Evolutionary conservation across 2,888 invertebrate species (phyloP), one percentile per base, ranked within the genome.

Genomic region (Ormia ochracea): DNA sequence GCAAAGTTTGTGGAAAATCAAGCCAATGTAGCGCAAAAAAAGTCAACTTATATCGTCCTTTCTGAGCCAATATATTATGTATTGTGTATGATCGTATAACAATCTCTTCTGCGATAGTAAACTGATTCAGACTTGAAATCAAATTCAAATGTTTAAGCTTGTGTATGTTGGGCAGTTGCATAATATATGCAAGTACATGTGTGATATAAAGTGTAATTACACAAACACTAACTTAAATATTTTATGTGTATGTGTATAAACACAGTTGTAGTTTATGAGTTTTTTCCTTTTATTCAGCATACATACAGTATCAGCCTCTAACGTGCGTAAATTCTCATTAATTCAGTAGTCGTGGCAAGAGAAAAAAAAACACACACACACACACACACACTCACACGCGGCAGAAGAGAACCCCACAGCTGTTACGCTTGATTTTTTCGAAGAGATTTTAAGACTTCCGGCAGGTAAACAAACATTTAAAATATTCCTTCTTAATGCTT

Each of bases 401-500:
- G n/a, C n/a, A 36, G 23, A 28, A 41, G 33, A 14, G 1, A 31
- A 56, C 33, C 12, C 31, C 50, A 66, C 78, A 81, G 77, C 75
- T 78, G 78, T 74, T 81, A 81, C 75, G 72, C 72, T 73, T 68
- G 68, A 80, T 68, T 76, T 68, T 75, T 65, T 59, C 12, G 33
- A 23, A 65, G 73, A 73, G 75, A 65, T 54, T 72, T 80, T 23
- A 73, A 68, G 61, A 76, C 72, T 76, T 76, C 80, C 80, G 76
- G 36, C 76, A 80, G 80, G 80, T 80, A 76, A 74, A 58, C 43
- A 77, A 73, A 78, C 36, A 61, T 66, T 78, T 41, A 26, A 43
- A 9, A 38, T 31, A 56, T 56, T 31, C n/a, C 41, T 52, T 56
- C 43, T 19, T 14, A 23, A 63, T 63, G 17, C 26, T 72, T 56